Conservation (phyloP, 2,888 invertebrate genomes). For the Tubiluchus corallicola region DNA sequence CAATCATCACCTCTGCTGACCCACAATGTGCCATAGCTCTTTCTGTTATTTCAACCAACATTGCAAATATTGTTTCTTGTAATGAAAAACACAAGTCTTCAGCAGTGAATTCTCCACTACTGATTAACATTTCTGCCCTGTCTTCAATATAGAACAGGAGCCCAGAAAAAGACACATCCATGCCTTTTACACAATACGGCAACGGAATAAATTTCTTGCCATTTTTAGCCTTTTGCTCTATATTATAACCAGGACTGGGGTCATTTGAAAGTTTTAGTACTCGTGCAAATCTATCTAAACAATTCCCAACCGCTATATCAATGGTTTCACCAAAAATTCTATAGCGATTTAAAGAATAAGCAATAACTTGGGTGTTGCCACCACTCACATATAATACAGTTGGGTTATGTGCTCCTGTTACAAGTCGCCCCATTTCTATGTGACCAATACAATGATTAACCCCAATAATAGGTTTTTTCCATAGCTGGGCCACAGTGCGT, state of each 20-base stretch:
- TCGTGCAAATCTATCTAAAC: constrained; percentile 88
- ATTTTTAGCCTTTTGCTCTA: constrained; percentile 84
- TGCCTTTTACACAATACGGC: constrained; percentile 94
- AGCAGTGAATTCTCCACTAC: constrained; percentile 49
- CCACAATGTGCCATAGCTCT: constrained; percentile 93
- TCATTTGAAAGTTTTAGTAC: constrained; percentile 87
- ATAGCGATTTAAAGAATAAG: constrained; percentile 72
- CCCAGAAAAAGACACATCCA: constrained; percentile 99
- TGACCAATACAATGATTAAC: constrained; percentile 99
- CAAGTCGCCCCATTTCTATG: constrained; percentile 95
- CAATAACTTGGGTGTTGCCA: constrained; percentile 82
- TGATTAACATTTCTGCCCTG: constrained; percentile 22
- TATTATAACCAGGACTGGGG: constrained; percentile 96
- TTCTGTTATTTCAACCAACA: constrained; percentile 97
- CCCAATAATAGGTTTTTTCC: constrained; percentile 85
- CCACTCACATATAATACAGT: constrained; percentile 96
- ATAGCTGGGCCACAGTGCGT: constrained; percentile 73
- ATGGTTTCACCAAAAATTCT: constrained; percentile 98
- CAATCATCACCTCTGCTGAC: constrained; percentile 81
- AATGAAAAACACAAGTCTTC: constrained; percentile 93
- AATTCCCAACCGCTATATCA: constrained; percentile 96
- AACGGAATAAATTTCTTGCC: constrained; percentile 62
- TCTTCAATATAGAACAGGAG: constrained; percentile 73
- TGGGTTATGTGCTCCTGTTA: constrained; percentile 84
- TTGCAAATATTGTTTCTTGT: constrained; percentile 94